Evolutionary conservation across 37 sponge, comb jelly and placozoan genomes (phyloP).

Genomic region (Oopsacas minuta): DNA sequence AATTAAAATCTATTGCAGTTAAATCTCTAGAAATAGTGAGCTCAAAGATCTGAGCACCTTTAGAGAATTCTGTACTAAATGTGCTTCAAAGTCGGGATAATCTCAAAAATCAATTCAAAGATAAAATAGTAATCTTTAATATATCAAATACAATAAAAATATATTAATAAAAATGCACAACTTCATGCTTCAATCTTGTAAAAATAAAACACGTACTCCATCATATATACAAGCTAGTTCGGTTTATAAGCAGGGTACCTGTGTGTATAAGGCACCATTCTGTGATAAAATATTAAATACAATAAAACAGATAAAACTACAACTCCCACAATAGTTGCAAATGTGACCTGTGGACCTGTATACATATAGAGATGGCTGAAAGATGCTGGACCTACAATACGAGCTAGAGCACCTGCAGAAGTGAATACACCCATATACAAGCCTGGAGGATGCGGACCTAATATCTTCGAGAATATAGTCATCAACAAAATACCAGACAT

Average conservation of each 20-base stretch:
- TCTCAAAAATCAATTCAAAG: too few species aligned
- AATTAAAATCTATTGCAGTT: too few species aligned
- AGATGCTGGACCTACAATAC: slow-evolving; percentile 54
- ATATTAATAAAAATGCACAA: too few species aligned
- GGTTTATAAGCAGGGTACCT: not conserved
- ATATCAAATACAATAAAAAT: too few species aligned
- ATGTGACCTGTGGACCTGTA: not conserved
- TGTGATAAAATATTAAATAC: not conserved
- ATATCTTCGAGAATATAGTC: not conserved
- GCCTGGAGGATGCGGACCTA: slow-evolving; percentile 28
- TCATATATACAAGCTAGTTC: not conserved
- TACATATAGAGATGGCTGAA: not conserved
- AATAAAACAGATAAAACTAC: not conserved
- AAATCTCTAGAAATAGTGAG: too few species aligned
- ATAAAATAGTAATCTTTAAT: too few species aligned
- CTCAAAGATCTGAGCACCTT: too few species aligned
- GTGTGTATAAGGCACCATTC: not conserved
- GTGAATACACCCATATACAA: slow-evolving; percentile 72
- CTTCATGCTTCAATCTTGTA: too few species aligned
- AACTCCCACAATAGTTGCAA: not conserved
- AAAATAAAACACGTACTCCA: too few species aligned
- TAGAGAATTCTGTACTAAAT: too few species aligned
- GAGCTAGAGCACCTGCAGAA: slow-evolving; percentile 69
- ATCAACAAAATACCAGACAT: not conserved
- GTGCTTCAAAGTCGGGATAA: too few species aligned